phyloP scores from a whole-genome alignment of 2,888 invertebrate genomes.

The Andrena bucephala region DNA sequence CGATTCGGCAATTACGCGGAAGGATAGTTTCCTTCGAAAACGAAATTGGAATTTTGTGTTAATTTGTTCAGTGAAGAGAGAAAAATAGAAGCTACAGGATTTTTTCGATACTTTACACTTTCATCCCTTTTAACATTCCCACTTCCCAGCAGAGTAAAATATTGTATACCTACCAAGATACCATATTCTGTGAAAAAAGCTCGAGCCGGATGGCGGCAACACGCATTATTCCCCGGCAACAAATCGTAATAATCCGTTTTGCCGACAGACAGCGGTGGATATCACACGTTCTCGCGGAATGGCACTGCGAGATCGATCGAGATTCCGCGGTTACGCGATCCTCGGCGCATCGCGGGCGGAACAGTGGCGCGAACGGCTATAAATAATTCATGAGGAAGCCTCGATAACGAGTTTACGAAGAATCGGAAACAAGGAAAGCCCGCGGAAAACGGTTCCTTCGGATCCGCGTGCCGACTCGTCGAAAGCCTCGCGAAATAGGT shows the following conservation, averaged over 20 bases:
- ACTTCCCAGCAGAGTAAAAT: not conserved
- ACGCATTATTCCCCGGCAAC: conserved; percentile 36
- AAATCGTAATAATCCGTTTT: conserved; percentile 57
- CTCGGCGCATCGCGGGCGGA: conserved; percentile 24
- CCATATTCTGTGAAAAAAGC: not conserved
- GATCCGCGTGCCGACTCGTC: conserved; percentile 50
- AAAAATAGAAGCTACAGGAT: no score
- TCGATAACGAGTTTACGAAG: conserved; percentile 63
- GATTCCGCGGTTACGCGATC: conserved; percentile 54
- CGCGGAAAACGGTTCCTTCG: conserved; percentile 55
- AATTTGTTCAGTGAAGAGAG: no score
- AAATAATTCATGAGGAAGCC: conserved; percentile 62
- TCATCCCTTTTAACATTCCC: not conserved
- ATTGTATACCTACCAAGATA: not conserved
- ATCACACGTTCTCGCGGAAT: conserved; percentile 1
- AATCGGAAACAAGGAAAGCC: conserved; percentile 59
- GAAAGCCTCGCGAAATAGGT: conserved; percentile 40
- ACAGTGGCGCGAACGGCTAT: conserved; percentile 24
- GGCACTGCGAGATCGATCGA: conserved; percentile 50
- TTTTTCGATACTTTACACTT: no score
- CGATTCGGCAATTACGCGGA: not conserved
- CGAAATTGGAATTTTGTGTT: no score
- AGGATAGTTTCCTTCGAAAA: no score
- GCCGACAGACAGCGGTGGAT: conserved; percentile 37
- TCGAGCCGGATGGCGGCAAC: not conserved